Evolutionary conservation across 2,888 invertebrate species (phyloP).

Genomic region (Conus canariensis): DNA sequence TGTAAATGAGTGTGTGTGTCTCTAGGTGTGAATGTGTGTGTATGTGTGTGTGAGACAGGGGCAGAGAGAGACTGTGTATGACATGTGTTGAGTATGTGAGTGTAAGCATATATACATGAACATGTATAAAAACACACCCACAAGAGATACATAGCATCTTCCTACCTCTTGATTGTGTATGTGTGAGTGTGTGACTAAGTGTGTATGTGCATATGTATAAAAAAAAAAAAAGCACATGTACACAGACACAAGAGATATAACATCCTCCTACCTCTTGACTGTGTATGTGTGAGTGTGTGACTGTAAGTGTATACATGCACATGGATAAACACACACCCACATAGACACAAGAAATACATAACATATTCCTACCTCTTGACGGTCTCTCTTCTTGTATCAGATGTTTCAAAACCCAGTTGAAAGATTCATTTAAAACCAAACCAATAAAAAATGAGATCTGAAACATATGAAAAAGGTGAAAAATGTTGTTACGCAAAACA

Average conservation of each 20-base stretch:
- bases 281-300: constrained; percentile 79
- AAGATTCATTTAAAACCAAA: constrained; percentile 86
- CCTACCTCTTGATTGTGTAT: too few species aligned
- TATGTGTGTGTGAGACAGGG: background rate
- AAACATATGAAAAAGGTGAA: constrained; percentile 51
- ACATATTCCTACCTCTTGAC: constrained; percentile 49
- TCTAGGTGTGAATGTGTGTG: background rate
- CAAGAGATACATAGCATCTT: too few species aligned
- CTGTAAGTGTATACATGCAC: background rate
- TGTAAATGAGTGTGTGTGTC: too few species aligned
- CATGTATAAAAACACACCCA: too few species aligned
- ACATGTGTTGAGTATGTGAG: too few species aligned
- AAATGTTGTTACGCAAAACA: background rate
- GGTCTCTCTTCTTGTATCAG: constrained; percentile 90
- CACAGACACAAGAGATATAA: too few species aligned
- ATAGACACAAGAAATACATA: background rate
- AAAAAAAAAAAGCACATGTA: too few species aligned
- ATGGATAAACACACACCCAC: background rate
- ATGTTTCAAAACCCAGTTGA: constrained; percentile 90
- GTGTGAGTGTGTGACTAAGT: too few species aligned
- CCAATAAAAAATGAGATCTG: constrained; percentile 93
- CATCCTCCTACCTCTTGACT: constrained; percentile 40
- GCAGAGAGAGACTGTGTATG: background rate
- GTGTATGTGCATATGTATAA: too few species aligned
- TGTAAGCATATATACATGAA: too few species aligned